Base-by-base conservation (phyloP, 2,797 vertebrate genomes). In the Vultur gryphus region DNA sequence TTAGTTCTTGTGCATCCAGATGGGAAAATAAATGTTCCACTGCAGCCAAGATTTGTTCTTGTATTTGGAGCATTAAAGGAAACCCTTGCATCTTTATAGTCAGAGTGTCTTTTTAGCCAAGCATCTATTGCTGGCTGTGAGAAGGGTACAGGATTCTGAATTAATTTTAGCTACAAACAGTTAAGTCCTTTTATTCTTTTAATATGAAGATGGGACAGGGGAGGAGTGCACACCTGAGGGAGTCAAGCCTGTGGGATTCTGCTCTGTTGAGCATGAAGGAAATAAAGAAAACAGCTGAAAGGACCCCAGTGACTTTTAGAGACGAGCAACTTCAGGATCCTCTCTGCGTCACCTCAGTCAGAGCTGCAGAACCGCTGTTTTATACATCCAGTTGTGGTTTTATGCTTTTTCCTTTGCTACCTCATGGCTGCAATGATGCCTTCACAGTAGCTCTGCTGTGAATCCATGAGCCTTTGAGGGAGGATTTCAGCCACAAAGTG, bases 21-120 rank as follows among this genome's bases (percentile, higher is more conserved):
- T 87, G 54, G 69, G 73, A 96, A 94, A 94, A 95, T 46, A 96
- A 84, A 58, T 48, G 62, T 85, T 92, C 49, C 26, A 23, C 10
- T 80, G 67, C 79, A 92, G 76, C 25, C 55, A 84, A 81, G 70
- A 67, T 46, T 88, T 87, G 44, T 72, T 92, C 70, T 70, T 48
- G 15, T 21, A 7, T 62, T 90, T 90, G 70, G n/a, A 94, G 41
- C 86, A 94, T 59, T 89, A 85, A 91, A 88, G 59, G 25, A 92
- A 94, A 76, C 17, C 5, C 54, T 93, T 66, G 31, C 25, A 59
- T 62, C 73, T 90, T 84, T 75, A 33, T 15, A 91, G 33, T 54
- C 41, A 84, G 44, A 20, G 5, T 35, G 15, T 80, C 55, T 55
- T 92, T 81, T 91, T 76, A 79, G 41, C 49, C 52, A 76, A 86